Conservation (phyloP, 2,113 vertebrate species). For the Sinocyclocheilus anophthalmus region DNA sequence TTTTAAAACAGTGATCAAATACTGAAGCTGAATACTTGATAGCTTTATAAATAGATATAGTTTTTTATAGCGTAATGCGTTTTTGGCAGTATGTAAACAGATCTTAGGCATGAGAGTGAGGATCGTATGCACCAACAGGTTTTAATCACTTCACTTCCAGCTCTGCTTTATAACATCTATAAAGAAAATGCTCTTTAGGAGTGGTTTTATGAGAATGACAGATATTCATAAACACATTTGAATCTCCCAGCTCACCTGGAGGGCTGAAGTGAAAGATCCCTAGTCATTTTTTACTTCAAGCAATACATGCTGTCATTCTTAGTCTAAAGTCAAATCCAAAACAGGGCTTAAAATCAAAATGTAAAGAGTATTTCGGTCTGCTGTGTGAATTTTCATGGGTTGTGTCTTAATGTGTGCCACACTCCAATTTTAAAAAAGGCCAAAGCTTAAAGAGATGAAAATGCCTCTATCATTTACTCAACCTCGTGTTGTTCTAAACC, state of each 20-base stretch:
- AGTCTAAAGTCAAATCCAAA: not conserved
- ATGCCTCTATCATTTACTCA: not conserved
- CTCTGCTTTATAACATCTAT: not conserved
- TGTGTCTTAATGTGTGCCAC: too few relatives aligned
- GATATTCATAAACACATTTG: not conserved
- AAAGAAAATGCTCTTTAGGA: not conserved
- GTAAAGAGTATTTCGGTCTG: not conserved
- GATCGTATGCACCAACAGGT: not conserved
- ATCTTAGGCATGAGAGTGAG: too few relatives aligned
- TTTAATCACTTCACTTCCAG: not conserved
- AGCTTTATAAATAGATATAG: too few relatives aligned
- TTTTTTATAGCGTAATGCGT: too few relatives aligned
- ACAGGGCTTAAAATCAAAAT: not conserved
- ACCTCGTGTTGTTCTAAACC: not conserved
- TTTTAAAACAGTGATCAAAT: too few relatives aligned
- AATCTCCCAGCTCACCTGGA: not conserved
- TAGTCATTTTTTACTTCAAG: not conserved
- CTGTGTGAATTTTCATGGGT: too few relatives aligned
- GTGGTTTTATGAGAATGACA: conserved; percentile 3
- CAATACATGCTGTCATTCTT: not conserved
- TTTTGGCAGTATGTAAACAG: not conserved
- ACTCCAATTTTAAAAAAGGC: too few relatives aligned
- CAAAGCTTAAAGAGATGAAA: too few relatives aligned
- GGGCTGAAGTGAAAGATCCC: not conserved
- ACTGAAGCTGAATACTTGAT: too few relatives aligned